Conservation (phyloP, 1,140 invertebrate genomes). For the Oedothorax gibbosus region DNA sequence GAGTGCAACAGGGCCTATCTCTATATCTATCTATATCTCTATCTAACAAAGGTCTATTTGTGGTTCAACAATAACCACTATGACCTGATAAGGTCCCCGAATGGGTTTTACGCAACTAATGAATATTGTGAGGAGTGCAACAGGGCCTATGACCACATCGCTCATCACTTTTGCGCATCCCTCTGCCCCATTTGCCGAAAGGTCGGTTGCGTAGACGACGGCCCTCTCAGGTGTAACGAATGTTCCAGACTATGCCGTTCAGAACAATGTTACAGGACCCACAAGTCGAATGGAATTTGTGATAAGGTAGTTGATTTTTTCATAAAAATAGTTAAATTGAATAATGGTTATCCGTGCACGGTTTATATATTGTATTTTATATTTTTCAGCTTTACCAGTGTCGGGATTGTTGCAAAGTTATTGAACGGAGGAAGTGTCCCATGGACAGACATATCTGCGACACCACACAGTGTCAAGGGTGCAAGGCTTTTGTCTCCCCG, state of each 20-base stretch:
- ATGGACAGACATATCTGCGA: background rate
- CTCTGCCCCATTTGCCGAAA: background rate
- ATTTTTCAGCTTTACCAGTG: slow-evolving; percentile 19
- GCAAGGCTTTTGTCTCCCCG: slow-evolving; percentile 3
- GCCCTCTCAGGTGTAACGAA: background rate
- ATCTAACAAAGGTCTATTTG: background rate
- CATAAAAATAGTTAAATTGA: background rate
- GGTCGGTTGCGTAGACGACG: background rate
- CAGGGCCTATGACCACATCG: background rate
- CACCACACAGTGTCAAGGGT: background rate
- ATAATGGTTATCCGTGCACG: no score
- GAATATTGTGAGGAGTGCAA: background rate
- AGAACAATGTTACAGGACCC: background rate
- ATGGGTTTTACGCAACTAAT: background rate
- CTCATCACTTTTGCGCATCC: background rate
- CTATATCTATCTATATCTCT: no score
- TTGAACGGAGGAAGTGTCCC: background rate
- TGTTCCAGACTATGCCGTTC: background rate
- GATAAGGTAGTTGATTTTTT: background rate
- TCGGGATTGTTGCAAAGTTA: slow-evolving; percentile 7
- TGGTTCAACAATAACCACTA: slow-evolving; percentile 7
- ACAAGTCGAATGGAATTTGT: background rate
- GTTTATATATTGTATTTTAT: no score
- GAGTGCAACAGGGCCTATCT: no score
- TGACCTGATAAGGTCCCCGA: background rate